A percentile compares a stretch with the other conserved stretches of the same genome.
Conservation (phyloP, 2,797 vertebrate genomes). For the Enteromius anoplus region DNA sequence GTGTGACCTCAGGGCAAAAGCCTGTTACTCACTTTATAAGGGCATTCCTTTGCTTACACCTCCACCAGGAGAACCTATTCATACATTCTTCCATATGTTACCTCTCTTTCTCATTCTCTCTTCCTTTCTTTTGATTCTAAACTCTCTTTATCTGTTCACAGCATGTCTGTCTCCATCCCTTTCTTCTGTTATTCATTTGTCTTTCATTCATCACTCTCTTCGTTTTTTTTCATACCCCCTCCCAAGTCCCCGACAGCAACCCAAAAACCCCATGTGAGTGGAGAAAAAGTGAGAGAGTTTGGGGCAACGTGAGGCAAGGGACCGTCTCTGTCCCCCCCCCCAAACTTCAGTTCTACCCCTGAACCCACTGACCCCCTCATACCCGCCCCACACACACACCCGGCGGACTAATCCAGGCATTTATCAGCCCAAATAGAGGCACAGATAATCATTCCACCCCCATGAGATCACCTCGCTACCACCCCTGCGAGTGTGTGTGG, state of each 20-base stretch:
- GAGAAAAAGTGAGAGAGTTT: slow-evolving; percentile 9
- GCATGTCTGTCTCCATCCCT: slow-evolving; percentile 26
- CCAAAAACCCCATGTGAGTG: background rate
- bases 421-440: slow-evolving; percentile 62
- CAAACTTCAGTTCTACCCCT: slow-evolving; percentile 26
- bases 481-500: slow-evolving; percentile 52
- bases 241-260: slow-evolving; percentile 2
- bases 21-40: slow-evolving; percentile 57
- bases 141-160: slow-evolving; percentile 20
- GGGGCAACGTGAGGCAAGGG: slow-evolving; percentile 17
- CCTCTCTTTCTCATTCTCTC: slow-evolving; percentile 9
- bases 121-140: slow-evolving; percentile 3
- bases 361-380: slow-evolving; percentile 40
- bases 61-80: slow-evolving; percentile 52
- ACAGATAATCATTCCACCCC: slow-evolving; percentile 72
- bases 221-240: slow-evolving; percentile 27
- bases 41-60: slow-evolving; percentile 53
- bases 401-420: slow-evolving; percentile 66
- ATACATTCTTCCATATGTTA: slow-evolving; percentile 54
- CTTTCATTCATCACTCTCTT: slow-evolving; percentile 29
- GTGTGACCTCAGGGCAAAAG: slow-evolving; percentile 46
- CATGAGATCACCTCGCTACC: slow-evolving; percentile 65
- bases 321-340: background rate
- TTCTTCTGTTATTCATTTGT: slow-evolving; percentile 34
- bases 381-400: slow-evolving; percentile 17